Evolutionary conservation across 2,888 invertebrate genomes (phyloP).

Genomic region (Dioctria rufipes): DNA sequence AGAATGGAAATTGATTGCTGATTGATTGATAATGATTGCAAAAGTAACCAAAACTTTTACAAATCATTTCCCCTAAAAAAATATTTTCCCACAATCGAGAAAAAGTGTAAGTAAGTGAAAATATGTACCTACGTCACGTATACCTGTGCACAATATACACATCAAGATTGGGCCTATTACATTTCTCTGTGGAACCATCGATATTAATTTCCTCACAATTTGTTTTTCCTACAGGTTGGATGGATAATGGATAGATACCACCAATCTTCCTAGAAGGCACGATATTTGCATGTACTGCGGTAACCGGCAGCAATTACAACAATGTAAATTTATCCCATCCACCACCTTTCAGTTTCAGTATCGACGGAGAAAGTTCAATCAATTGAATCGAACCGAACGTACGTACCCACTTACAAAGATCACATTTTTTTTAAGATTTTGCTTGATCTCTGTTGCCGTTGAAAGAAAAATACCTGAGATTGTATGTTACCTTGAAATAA

Average conservation of each 20-base stretch:
- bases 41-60: too few relatives aligned
- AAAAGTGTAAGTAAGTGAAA: not conserved
- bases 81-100: too few relatives aligned
- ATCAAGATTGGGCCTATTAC: too few relatives aligned
- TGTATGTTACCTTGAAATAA: slow-evolving; percentile 42
- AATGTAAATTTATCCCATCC: slow-evolving; percentile 33
- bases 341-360: slow-evolving; percentile 32
- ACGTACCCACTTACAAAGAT: not conserved
- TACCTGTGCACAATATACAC: too few relatives aligned
- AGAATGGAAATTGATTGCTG: too few relatives aligned
- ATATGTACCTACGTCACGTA: not conserved
- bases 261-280: slow-evolving; percentile 5
- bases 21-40: too few relatives aligned
- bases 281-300: slow-evolving; percentile 32
- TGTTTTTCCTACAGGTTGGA: not conserved
- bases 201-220: not conserved
- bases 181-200: too few relatives aligned
- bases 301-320: slow-evolving; percentile 24
- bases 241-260: not conserved
- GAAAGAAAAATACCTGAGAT: slow-evolving; percentile 14
- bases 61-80: not conserved
- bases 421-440: slow-evolving; percentile 15
- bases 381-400: not conserved
- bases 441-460: slow-evolving; percentile 17
- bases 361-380: slow-evolving; percentile 39